Evolutionary conservation across 2,888 invertebrate species (phyloP).

Genomic region (Xestia rhomboidea): DNA sequence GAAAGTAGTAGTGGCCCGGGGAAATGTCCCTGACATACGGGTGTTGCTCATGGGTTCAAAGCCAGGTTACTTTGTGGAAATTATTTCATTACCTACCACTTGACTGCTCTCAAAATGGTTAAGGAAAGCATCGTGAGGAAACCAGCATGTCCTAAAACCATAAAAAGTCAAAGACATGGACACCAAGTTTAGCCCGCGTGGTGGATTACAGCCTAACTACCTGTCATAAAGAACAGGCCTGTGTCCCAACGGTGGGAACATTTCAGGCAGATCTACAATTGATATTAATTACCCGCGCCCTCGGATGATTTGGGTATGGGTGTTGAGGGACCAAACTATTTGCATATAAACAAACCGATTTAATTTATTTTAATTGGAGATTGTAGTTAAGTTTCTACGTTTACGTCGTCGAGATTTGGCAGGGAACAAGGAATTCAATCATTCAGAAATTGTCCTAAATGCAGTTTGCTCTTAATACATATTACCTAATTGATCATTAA

Average conservation of each 20-base stretch:
- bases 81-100: neutral
- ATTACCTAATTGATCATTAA: neutral
- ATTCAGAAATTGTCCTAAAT: neutral
- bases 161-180: neutral
- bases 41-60: too few relatives aligned
- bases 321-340: constrained; percentile 46
- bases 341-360: constrained; percentile 55
- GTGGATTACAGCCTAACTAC: neutral
- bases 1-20: neutral
- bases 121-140: neutral
- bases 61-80: neutral
- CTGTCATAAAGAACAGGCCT: neutral
- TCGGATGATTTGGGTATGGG: neutral
- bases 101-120: neutral
- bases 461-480: neutral
- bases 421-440: neutral
- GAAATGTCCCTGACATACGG: too few relatives aligned
- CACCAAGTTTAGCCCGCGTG: neutral
- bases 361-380: constrained; percentile 41
- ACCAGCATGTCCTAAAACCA: neutral
- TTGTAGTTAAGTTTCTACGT: constrained; percentile 25
- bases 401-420: neutral
- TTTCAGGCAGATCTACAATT: neutral
- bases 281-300: constrained; percentile 4
- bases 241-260: neutral